These are phyloP conservation scores for Takifugu rubripes DNA, from an alignment of 2,797 vertebrate species.

Conservation along the genomic window DNA sequence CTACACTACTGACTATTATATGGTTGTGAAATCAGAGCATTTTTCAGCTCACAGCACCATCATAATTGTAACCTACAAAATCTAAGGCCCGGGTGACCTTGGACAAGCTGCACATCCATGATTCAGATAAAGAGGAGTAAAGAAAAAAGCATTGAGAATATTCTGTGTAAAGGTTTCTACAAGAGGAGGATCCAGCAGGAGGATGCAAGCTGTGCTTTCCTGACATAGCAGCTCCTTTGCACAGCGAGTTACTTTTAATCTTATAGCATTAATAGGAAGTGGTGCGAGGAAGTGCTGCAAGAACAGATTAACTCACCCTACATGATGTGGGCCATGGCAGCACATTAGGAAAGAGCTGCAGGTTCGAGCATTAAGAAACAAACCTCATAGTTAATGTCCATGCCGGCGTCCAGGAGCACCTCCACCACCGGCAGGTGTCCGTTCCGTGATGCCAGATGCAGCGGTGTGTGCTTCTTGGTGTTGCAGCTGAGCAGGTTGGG, in stretches of 20 bases:
- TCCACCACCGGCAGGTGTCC: constrained; percentile 90
- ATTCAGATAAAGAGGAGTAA: constrained; percentile 30
- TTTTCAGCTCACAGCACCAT: constrained; percentile 56
- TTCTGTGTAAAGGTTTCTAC: no score
- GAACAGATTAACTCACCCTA: constrained; percentile 36
- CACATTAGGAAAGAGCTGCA: constrained; percentile 27
- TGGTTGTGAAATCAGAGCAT: constrained; percentile 53
- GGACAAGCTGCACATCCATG: constrained; percentile 14
- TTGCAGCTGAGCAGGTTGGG: constrained; percentile 94
- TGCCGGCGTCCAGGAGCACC: constrained; percentile 90
- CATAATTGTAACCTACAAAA: constrained; percentile 64
- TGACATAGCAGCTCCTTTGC: constrained; percentile 21
- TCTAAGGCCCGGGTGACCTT: constrained; percentile 35
- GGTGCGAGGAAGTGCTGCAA: constrained; percentile 51
- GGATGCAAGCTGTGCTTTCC: constrained; percentile 32
- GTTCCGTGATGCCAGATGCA: constrained; percentile 93
- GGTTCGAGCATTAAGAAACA: background rate
- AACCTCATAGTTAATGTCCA: constrained; percentile 99
- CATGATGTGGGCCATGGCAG: constrained; percentile 33
- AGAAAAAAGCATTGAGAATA: background rate
- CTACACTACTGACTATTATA: constrained; percentile 41
- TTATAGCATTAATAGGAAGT: constrained; percentile 41
- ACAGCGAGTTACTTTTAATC: constrained; percentile 48
- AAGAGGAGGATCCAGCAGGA: constrained; percentile 20
- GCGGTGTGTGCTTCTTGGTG: constrained; percentile 93